Base-by-base conservation (phyloP, 2,888 invertebrate genomes). In the Tinea semifulvella region DNA sequence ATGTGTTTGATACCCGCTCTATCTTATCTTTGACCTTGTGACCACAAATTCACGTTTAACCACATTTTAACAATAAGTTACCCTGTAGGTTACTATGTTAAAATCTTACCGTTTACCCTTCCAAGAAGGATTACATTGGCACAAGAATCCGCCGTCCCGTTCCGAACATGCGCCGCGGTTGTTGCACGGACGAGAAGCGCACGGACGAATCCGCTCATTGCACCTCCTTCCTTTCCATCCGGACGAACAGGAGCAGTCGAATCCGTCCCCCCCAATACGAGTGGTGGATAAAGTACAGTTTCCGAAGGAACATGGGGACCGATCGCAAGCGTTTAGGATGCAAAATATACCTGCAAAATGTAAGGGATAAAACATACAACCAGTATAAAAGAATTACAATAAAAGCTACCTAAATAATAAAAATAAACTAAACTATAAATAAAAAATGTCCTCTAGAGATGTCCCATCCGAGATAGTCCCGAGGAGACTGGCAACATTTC, bases 101-200 rank as follows among this genome's bases (percentile, higher is more conserved):
- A 22, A 22, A 31, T 3, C 31, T 31, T 44, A 76, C 77, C 79
- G 66, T 47, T 73, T 72, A 2, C 89, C 89, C 60, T 86, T 86
- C 86, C 87, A 89, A 71, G 90, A 90, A 0, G 89, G 89, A 57
- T 90, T 88, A 60, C 93, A 88, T 51, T 85, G 82, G 61, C 93
- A 92, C 46, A 84, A 70, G 58, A 87, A 90, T 0, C 83, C 81
- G 22, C 85, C 86, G 50, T 86, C 88, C 39, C 84, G 74, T 55
- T 89, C 88, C 8, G 85, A 71, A 60, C 93, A 93, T 14, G 86
- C 84, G 2, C 93, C 93, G 13, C 90, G 77, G 46, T 86, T 86
- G 61, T 89, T 88, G 63, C 92, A 92, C 0, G 91, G 91, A 51
- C 85, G 83, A 1, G 87, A 80, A 14, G 88, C 87, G 65, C 92